Evolutionary conservation across 2,113 vertebrate genomes (phyloP).

Genomic region (Catharus bicknelli): DNA sequence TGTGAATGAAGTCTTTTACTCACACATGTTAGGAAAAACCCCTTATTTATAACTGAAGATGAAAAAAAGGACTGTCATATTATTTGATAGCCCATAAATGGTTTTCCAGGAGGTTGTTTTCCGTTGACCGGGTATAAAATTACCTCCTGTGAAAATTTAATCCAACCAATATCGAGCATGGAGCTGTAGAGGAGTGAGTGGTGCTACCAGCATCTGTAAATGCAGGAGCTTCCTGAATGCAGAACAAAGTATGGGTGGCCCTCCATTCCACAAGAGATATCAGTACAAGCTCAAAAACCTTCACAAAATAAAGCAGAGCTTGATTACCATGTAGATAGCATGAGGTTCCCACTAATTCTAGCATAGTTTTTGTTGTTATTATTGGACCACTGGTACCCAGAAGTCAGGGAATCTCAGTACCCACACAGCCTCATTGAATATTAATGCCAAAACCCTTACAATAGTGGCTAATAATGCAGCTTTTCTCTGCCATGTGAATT

Average conservation of each 20-base stretch:
- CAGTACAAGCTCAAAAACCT: not conserved
- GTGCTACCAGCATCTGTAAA: not conserved
- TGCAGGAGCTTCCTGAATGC: not conserved
- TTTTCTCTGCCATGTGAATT: conserved; percentile 60
- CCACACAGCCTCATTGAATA: conserved; percentile 52
- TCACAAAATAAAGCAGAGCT: conserved; percentile 6
- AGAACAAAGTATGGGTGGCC: not conserved
- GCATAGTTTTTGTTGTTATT: conserved; percentile 24
- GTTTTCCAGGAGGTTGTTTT: not conserved
- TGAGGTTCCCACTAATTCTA: not conserved
- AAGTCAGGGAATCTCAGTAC: conserved; percentile 58
- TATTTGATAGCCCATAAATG: not conserved
- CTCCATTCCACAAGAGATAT: not conserved
- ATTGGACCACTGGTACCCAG: conserved; percentile 25
- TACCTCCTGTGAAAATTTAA: not conserved
- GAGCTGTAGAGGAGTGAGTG: not conserved
- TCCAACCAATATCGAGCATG: not conserved
- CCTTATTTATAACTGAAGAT: not conserved
- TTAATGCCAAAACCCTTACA: conserved; percentile 65
- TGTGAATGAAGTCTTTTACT: not conserved
- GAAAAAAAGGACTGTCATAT: not conserved
- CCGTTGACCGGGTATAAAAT: not conserved
- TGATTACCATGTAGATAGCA: not conserved
- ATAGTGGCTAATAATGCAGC: conserved; percentile 67
- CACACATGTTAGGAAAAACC: not conserved